Base-by-base conservation (phyloP, 2,113 vertebrate genomes). In the Manacus vitellinus region DNA sequence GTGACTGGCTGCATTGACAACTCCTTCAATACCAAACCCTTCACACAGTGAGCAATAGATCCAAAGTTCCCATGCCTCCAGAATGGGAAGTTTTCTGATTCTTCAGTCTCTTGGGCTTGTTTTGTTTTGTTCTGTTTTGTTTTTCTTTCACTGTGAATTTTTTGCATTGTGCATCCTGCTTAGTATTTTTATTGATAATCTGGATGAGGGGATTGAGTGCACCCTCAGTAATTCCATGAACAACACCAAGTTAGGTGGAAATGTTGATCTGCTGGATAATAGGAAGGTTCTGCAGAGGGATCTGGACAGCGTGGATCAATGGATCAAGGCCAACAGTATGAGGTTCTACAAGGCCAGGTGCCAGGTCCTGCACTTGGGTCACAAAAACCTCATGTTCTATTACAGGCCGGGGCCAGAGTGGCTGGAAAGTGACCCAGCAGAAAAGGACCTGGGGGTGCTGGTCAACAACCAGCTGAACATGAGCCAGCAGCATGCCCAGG, bases 11-110 rank as follows among this genome's bases (percentile, higher is more conserved):
- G 15, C 9, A 49, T 2, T 65, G 27, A 35, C 17, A 12, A 13
- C 12, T 35, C 46, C 9, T 35, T 63, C 9, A 41, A 4, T 28
- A 47, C 8, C 16, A 68, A 63, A 37, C 4, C 16, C 35, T 71
- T 63, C 31, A 75, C 8, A 2, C 9, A 21, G 10, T 0, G 1
- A 49, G 18, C 18, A 65, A 66, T 2, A 11, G 5, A 11, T 65
- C 27, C 28, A 31, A 20, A 21, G 8, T 61, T 71, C 28, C 23
- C 20, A 15, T 21, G 24, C 4, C 6, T 78, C 37, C 33, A 43
- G n/a, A 62, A 52, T 47, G 14, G 16, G 25, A 72, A 72, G 31
- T 59, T 62, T 80, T 46, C 25, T 31, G 10, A 61, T 27, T 51
- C 9, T 65, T 54, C 25, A 33, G 2, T 46, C 13, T 61, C 58